Base-by-base conservation (phyloP, 2,888 invertebrate species). In the Matsumyia berberina region DNA sequence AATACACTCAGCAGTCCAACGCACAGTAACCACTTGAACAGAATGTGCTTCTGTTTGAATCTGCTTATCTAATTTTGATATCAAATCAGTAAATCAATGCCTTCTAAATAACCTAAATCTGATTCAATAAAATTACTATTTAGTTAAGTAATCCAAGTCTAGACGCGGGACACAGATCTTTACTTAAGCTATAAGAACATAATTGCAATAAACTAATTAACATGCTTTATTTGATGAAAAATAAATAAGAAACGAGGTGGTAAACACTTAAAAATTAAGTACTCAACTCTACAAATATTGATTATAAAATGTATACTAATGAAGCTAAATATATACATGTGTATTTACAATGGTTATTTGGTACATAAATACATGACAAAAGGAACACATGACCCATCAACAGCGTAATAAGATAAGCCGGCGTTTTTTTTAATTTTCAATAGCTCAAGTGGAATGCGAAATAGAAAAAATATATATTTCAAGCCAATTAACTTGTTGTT, bases 141-240 rank as follows among this genome's bases (percentile, higher is more conserved):
- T n/a, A n/a, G 3, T 37, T 37, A 39, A 12, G 12, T 1, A 39
- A 12, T 39, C 12, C 12, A 39, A 39, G n/a, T 46, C 19, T 19
- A 11, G 19, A 19, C 9, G 9, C 9, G 5, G 5, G 2, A 11
- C 4, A 19, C 4, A 46, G 2, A 46, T 46, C 1, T 46, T 46
- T 46, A 9, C 46, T 46, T 9, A 46, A 46, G 19, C 4, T 46
- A 46, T 46, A 9, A 15, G 11, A 9, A 5, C 9, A 46, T 46
- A 11, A 46, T 46, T 46, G 8, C 46, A 46, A 46, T 46, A 46
- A 46, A 39, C 1, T 39, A 24, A 39, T 58, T 29, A 29, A 29
- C 24, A 58, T 19, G 8, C 0, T 5, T n/a, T 39, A 24, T 42
- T 42, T 39, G n/a, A 58, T 39, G 37, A 53, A n/a, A 24, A 24